phyloP scores from a whole-genome alignment of 2,888 invertebrate species.

The Leistus spinibarbis region DNA sequence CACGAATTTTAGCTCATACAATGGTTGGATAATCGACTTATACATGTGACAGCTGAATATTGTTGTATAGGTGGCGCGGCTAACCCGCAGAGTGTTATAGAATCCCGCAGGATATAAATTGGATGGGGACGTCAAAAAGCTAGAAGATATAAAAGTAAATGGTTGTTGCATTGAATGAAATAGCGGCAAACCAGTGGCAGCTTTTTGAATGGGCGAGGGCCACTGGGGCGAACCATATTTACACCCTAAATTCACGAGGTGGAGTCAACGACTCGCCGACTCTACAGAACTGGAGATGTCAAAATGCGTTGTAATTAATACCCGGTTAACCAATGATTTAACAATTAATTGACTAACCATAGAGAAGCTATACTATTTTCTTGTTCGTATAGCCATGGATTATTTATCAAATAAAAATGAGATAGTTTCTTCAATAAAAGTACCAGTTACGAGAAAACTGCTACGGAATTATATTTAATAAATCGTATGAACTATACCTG shows the following conservation, averaged over 20 bases:
- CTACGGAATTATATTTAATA: too few species aligned
- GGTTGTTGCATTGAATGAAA: conserved; percentile 1
- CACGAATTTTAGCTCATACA: conserved; percentile 8
- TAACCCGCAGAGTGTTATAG: background rate
- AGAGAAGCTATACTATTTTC: too few species aligned
- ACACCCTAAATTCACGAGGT: background rate
- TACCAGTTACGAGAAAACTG: too few species aligned
- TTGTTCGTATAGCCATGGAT: too few species aligned
- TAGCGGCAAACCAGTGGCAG: background rate
- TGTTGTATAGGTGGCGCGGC: conserved; percentile 45
- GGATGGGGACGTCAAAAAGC: conserved; percentile 5
- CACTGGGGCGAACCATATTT: background rate
- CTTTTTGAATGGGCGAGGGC: background rate
- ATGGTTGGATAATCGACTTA: conserved; percentile 51
- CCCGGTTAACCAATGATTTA: too few species aligned
- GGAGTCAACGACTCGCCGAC: background rate
- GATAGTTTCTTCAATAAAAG: too few species aligned
- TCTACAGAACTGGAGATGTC: too few species aligned
- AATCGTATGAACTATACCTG: too few species aligned
- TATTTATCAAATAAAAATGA: too few species aligned
- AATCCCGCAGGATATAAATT: background rate
- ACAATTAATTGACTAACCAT: too few species aligned
- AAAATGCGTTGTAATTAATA: too few species aligned
- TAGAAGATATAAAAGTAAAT: conserved; percentile 33
- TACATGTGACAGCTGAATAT: conserved; percentile 52